Conservation (phyloP, 2,113 vertebrate genomes). For the Abramis brama region DNA sequence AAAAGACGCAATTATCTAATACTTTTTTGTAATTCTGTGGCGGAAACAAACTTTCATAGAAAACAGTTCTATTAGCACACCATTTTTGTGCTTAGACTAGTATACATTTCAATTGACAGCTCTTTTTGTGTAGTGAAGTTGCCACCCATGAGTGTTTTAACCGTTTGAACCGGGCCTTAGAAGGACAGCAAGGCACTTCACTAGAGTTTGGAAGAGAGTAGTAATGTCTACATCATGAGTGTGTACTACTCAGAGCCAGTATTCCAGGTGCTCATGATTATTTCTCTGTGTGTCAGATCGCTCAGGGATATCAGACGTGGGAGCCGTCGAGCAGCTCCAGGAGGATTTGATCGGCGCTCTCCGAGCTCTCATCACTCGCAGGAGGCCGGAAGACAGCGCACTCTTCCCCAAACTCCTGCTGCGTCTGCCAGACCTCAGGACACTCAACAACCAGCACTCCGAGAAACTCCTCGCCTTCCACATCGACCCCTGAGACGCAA, state of each 20-base stretch:
- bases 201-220: background rate
- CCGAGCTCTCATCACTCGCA: constrained; percentile 70
- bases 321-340: constrained; percentile 77
- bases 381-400: constrained; percentile 69
- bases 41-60: too few relatives aligned
- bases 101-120: too few relatives aligned
- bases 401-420: constrained; percentile 79
- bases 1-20: too few relatives aligned
- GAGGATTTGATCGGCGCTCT: constrained; percentile 77
- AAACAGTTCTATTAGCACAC: too few relatives aligned
- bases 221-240: too few relatives aligned
- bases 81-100: too few relatives aligned
- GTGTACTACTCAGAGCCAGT: background rate
- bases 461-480: constrained; percentile 81
- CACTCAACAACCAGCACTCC: constrained; percentile 79
- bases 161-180: too few relatives aligned
- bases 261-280: background rate
- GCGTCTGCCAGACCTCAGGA: constrained; percentile 78
- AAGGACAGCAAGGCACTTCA: background rate
- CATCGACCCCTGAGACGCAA: constrained; percentile 70
- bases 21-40: too few relatives aligned
- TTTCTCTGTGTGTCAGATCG: constrained; percentile 65
- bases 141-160: too few relatives aligned
- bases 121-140: too few relatives aligned
- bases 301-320: constrained; percentile 70